These are phyloP conservation scores for Bombus waltoni DNA, from an alignment of 1,140 invertebrate species.

Conservation along the genomic window DNA sequence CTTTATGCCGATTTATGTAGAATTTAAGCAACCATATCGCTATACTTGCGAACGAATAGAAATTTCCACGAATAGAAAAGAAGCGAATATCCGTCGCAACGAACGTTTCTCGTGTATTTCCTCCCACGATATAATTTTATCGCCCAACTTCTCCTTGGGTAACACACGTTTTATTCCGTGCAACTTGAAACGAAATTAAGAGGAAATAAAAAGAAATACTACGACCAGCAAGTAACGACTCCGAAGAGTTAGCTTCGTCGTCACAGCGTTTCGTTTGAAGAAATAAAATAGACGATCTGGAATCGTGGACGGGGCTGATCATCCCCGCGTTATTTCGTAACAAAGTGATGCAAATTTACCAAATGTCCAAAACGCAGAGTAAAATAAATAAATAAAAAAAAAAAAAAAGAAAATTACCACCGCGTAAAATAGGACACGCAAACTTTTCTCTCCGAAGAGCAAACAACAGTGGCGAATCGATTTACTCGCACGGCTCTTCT, in stretches of 20 bases:
- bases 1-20: not conserved
- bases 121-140: too few relatives aligned
- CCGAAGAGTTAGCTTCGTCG: too few relatives aligned
- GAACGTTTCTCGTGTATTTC: not conserved
- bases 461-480: not conserved
- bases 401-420: not conserved
- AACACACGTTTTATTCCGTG: not conserved
- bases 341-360: too few relatives aligned
- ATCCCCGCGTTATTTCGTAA: too few relatives aligned
- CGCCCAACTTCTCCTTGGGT: not conserved
- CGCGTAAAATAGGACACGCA: not conserved
- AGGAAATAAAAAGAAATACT: too few relatives aligned
- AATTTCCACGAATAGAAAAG: too few relatives aligned
- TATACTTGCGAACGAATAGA: not conserved
- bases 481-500: not conserved
- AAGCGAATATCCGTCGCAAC: not conserved
- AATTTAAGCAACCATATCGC: not conserved
- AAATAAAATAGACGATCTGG: too few relatives aligned
- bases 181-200: not conserved
- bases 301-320: too few relatives aligned
- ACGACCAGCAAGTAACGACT: not conserved
- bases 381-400: too few relatives aligned
- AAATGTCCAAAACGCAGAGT: too few relatives aligned
- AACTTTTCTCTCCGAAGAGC: not conserved
- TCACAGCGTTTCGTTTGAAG: too few relatives aligned